phyloP scores from a whole-genome alignment of 2,888 invertebrate genomes.

The Lamellibrachia satsuma region DNA sequence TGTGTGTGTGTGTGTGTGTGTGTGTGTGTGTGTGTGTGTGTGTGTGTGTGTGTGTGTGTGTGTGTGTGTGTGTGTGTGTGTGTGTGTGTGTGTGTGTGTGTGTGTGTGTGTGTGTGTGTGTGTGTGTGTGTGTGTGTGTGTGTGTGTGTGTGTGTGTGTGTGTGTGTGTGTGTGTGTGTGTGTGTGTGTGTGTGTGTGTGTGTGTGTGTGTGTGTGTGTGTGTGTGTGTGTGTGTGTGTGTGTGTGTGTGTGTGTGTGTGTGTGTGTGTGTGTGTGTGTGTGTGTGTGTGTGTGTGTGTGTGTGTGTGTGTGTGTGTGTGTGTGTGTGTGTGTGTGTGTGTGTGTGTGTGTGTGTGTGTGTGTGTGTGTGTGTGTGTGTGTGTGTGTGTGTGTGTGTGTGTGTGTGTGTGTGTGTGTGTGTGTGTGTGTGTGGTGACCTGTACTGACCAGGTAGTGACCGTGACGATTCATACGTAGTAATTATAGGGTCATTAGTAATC shows the following conservation, averaged over 20 bases:
- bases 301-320: constrained; percentile 19
- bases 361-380: constrained; percentile 19
- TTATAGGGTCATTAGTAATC: too few relatives aligned
- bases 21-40: constrained; percentile 19
- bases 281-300: constrained; percentile 18
- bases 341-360: constrained; percentile 19
- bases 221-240: constrained; percentile 19
- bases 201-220: constrained; percentile 19
- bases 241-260: constrained; percentile 19
- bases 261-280: constrained; percentile 19
- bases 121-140: constrained; percentile 18
- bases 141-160: constrained; percentile 18
- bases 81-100: constrained; percentile 19
- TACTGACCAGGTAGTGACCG: too few relatives aligned
- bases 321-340: constrained; percentile 18
- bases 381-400: constrained; percentile 18
- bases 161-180: constrained; percentile 19
- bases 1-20: constrained; percentile 17
- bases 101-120: constrained; percentile 17
- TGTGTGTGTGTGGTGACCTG: too few relatives aligned
- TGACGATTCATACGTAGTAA: too few relatives aligned
- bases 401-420: constrained; percentile 19
- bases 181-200: constrained; percentile 19
- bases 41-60: constrained; percentile 19
- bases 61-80: constrained; percentile 19